Percentiles rank a stretch among this genome's conserved stretches.
phyloP scores from a whole-genome alignment of 2,113 vertebrate genomes.

The Notothenia rossii region DNA sequence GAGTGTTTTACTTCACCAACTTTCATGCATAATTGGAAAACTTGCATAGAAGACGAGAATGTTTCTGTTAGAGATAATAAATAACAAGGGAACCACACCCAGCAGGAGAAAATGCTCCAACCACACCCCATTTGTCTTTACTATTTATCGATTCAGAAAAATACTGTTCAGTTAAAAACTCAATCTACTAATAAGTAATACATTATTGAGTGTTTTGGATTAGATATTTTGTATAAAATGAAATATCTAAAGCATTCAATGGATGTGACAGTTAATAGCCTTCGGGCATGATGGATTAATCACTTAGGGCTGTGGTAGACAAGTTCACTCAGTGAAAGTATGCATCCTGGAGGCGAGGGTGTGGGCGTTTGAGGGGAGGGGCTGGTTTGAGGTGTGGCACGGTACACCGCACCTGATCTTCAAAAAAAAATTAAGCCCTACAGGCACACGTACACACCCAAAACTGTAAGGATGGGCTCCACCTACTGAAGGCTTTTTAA shows the following conservation, averaged over 20 bases:
- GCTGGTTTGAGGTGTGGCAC: slow-evolving; percentile 42
- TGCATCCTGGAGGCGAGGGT: slow-evolving; percentile 41
- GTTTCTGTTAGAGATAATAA: neutral
- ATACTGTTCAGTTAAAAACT: neutral
- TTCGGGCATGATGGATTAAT: slow-evolving; percentile 12
- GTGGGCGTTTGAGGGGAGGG: slow-evolving; percentile 23
- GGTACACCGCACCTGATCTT: neutral
- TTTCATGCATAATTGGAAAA: neutral
- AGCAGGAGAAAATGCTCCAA: slow-evolving; percentile 32
- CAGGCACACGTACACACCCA: neutral
- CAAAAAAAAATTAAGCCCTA: neutral
- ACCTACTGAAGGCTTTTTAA: neutral
- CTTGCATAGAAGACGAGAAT: neutral
- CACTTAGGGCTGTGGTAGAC: slow-evolving; percentile 11
- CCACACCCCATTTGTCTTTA: slow-evolving; percentile 23
- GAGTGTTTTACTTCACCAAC: neutral
- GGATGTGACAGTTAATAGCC: neutral
- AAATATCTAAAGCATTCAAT: neutral
- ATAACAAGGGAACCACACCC: slow-evolving; percentile 47
- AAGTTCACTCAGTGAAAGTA: slow-evolving; percentile 54
- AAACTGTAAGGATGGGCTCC: slow-evolving; percentile 12
- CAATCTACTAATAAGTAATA: neutral
- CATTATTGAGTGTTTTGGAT: neutral
- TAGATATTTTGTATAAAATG: neutral
- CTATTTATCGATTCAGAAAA: neutral